Evolutionary conservation across 2,888 invertebrate species (phyloP), one percentile per base, ranked within the genome.

Genomic region (Hirtodrosophila duncani): DNA sequence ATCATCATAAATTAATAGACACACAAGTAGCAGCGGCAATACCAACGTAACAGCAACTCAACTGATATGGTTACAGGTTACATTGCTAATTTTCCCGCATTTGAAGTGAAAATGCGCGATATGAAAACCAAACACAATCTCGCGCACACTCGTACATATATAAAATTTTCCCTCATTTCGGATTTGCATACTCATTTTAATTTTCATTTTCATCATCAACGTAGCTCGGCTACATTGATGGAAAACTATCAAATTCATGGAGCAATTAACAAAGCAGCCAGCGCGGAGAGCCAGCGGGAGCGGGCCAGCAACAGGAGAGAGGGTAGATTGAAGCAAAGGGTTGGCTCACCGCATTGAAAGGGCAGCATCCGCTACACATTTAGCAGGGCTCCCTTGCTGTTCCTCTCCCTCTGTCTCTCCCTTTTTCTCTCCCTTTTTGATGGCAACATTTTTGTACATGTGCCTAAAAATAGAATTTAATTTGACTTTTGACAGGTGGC

Each of bases 211-310:
- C 65, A 61, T 50, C 67, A 55, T 53, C 67, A 65, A 36, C 18
- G 51, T 43, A 45, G 37, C 34, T 43, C 37, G 55, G 43, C 56
- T 30, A 31, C 39, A 41, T 45, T 58, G 56, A 58, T 58, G 60
- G 81, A 60, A 77, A 71, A 80, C 78, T 72, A 65, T 69, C 72
- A 72, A 77, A 69, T 77, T 77, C 77, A 77, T 74, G 65, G 58
- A 56, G 63, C 70, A 74, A 74, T 74, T 74, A 74, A 70, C 65
- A 69, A 55, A 55, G 29, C 57, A 14, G 57, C 21, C 5, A 34
- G 10, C 55, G 26, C 10, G 5, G n/a, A 8, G 2, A 9, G 17
- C 9, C 14, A 1, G 2, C 7, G 9, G 1, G 3, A 9, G 39
- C n/a, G 10, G 18, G 7, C n/a, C 9, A 9, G 26, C 14, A n/a